These are phyloP conservation scores for Oryzaephilus surinamensis DNA, from an alignment of 1,140 invertebrate genomes.

Conservation along the genomic window DNA sequence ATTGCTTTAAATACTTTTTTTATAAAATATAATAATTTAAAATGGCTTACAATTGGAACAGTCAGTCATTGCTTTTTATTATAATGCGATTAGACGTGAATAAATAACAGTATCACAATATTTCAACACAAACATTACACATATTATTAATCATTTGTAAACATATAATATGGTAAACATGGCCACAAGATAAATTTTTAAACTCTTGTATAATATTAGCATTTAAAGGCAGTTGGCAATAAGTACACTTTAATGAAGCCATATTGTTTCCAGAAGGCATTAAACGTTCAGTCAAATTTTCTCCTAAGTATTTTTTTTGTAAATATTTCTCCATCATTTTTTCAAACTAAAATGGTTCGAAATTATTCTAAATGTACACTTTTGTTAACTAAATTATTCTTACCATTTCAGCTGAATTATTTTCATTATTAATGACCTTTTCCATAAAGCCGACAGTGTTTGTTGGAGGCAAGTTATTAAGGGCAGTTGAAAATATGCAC, in stretches of 20 bases:
- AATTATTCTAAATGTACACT: slow-evolving; percentile 11
- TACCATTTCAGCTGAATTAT: slow-evolving; percentile 3
- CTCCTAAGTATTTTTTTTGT: slow-evolving; percentile 17
- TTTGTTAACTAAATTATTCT: slow-evolving; percentile 1
- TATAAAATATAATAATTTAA: no score
- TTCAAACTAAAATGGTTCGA: slow-evolving; percentile 20
- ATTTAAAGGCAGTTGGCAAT: slow-evolving; percentile 21
- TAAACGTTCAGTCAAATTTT: neutral
- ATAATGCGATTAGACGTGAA: no score
- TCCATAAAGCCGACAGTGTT: no score
- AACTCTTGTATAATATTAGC: slow-evolving; percentile 16
- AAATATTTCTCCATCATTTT: slow-evolving; percentile 19
- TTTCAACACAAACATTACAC: no score
- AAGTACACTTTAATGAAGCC: slow-evolving; percentile 8
- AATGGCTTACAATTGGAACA: no score
- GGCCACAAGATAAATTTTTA: slow-evolving; percentile 15
- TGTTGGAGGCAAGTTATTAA: neutral
- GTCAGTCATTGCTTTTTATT: no score
- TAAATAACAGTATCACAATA: no score
- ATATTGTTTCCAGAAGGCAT: neutral
- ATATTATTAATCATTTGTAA: slow-evolving; percentile 13
- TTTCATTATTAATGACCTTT: neutral
- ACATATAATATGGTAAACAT: slow-evolving; percentile 26
- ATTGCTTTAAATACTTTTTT: no score
- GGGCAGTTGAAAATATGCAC: slow-evolving; percentile 25